phyloP scores from a whole-genome alignment of 2,797 vertebrate species.

The Urosaurus nigricauda region DNA sequence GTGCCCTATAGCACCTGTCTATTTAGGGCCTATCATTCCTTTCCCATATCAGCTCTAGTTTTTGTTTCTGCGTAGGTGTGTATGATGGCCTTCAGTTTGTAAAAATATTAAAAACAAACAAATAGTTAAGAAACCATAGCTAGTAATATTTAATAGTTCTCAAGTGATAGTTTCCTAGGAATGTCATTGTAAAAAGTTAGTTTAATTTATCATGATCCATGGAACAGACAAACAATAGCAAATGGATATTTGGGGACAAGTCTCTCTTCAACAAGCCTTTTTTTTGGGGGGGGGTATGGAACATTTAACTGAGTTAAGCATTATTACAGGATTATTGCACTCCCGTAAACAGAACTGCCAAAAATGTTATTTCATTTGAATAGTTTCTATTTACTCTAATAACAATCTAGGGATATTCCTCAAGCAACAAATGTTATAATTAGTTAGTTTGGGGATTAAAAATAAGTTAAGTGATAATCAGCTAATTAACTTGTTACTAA shows the following conservation, averaged over 20 bases:
- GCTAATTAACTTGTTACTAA: conserved; percentile 58
- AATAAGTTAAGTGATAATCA: conserved; percentile 57
- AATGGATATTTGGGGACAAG: conserved; percentile 36
- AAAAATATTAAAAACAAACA: background rate
- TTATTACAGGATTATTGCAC: conserved; percentile 54
- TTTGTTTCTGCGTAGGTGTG: background rate
- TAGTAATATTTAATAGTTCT: background rate
- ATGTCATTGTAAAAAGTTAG: background rate
- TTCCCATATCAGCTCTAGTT: background rate
- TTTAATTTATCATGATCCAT: conserved; percentile 30
- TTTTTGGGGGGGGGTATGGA: conserved; percentile 57
- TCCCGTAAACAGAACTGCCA: conserved; percentile 36
- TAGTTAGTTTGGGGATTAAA: conserved; percentile 49
- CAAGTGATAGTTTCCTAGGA: background rate
- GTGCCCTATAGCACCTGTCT: too few relatives aligned
- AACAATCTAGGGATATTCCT: conserved; percentile 53
- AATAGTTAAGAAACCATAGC: background rate
- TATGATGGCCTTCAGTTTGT: too few relatives aligned
- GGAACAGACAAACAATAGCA: background rate
- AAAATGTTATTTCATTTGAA: conserved; percentile 66
- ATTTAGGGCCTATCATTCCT: too few relatives aligned
- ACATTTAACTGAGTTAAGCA: conserved; percentile 56
- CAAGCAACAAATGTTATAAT: conserved; percentile 47
- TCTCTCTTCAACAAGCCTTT: conserved; percentile 46
- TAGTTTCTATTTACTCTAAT: conserved; percentile 56